Evolutionary conservation across 2,888 invertebrate species (phyloP).

Genomic region (Nasonovia ribisnigri): DNA sequence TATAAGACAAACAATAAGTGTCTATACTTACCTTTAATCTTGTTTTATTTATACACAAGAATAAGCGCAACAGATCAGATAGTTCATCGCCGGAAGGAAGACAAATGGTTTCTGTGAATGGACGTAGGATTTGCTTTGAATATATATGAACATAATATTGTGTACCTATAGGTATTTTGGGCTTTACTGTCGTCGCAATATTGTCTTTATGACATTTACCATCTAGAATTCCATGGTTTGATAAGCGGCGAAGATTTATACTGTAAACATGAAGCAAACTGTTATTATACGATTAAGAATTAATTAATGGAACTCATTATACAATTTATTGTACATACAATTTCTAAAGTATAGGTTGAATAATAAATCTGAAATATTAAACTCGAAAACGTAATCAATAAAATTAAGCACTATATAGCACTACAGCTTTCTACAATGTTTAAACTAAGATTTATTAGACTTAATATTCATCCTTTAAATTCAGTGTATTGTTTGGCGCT

Average conservation of each 20-base stretch:
- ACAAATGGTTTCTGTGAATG: conserved; percentile 43
- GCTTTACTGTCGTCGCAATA: conserved; percentile 59
- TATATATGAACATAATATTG: conserved; percentile 31
- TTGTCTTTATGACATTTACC: conserved; percentile 47
- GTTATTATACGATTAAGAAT: neutral
- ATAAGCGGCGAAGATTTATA: conserved; percentile 54
- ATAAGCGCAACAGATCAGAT: neutral
- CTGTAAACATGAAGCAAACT: conserved; percentile 35
- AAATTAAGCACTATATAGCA: neutral
- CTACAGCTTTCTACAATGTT: neutral
- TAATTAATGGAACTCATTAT: neutral
- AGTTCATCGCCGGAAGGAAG: conserved; percentile 34
- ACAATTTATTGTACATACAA: neutral
- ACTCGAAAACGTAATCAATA: neutral
- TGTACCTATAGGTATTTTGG: conserved; percentile 42
- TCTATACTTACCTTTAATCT: conserved; percentile 33
- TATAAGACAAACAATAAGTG: neutral
- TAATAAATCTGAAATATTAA: neutral
- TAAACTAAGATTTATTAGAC: neutral
- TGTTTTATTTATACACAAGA: neutral
- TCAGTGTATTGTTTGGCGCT: neutral
- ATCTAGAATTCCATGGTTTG: conserved; percentile 61
- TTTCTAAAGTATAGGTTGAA: neutral
- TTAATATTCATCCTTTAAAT: neutral
- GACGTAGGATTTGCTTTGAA: conserved; percentile 18